A percentile compares a stretch with the other conserved stretches of the same genome.
Conservation (phyloP, 2,888 invertebrate genomes). For the Ypsolopha scabrella region DNA sequence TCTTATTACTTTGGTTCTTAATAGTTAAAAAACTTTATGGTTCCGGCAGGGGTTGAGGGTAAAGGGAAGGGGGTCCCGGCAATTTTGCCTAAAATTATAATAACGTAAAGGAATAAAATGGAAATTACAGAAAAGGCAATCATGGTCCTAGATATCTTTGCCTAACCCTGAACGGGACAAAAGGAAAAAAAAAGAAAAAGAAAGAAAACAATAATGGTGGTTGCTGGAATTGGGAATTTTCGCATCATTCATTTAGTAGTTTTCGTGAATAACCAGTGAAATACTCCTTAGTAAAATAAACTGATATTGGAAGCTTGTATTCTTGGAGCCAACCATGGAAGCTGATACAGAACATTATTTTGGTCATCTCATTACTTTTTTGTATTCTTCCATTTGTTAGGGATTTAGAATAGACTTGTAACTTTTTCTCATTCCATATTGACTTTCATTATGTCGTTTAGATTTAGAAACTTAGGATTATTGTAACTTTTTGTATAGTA, state of each 20-base stretch:
- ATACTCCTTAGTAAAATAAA: not conserved
- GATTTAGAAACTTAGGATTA: not conserved
- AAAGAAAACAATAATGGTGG: no score
- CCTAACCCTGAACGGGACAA: no score
- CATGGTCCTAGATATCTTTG: no score
- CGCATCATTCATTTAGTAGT: not conserved
- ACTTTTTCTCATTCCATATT: not conserved
- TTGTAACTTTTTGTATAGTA: not conserved
- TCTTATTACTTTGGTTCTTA: no score
- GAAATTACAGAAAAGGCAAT: no score
- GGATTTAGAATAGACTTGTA: conserved; percentile 4
- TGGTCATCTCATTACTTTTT: conserved; percentile 33
- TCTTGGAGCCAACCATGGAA: conserved; percentile 19
- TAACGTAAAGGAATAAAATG: no score
- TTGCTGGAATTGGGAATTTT: no score
- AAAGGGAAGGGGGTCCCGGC: no score
- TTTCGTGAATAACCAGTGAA: not conserved
- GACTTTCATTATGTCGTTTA: not conserved
- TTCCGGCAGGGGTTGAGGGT: no score
- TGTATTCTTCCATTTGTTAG: conserved; percentile 3
- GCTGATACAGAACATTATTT: conserved; percentile 23
- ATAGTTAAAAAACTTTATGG: no score
- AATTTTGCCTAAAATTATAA: no score
- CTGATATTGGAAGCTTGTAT: not conserved
- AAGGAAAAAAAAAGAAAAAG: no score